phyloP scores from a whole-genome alignment of 2,797 vertebrate genomes.

The Cyprinella venusta region DNA sequence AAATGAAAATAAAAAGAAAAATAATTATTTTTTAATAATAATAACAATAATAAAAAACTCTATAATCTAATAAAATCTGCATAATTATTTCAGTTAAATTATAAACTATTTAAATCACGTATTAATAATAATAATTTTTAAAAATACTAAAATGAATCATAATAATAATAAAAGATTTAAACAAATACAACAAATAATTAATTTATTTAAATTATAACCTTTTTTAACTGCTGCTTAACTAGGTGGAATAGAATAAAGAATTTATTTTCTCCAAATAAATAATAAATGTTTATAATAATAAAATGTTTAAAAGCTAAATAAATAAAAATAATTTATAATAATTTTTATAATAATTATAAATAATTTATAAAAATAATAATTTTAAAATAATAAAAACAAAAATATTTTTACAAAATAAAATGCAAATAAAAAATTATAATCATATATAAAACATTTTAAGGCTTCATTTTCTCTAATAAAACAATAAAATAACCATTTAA shows the following conservation, averaged over 20 bases:
- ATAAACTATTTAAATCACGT: background rate
- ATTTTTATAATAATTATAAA: background rate
- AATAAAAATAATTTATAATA: background rate
- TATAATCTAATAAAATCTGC: background rate
- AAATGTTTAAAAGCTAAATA: background rate
- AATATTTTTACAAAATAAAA: background rate
- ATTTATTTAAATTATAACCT: background rate
- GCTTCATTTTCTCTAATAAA: no score
- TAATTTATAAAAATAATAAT: background rate
- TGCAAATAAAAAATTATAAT: no score
- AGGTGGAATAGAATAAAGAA: no score
- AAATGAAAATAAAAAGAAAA: no score
- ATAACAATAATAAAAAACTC: no score
- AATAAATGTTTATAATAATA: background rate
- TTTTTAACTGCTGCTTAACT: background rate
- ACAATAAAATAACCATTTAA: no score
- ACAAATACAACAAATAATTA: no score
- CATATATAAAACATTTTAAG: no score
- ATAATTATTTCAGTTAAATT: background rate
- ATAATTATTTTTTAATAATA: no score
- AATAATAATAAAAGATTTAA: background rate
- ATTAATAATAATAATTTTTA: background rate
- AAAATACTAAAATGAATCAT: background rate
- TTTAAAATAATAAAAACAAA: background rate
- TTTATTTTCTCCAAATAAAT: no score